phyloP scores from a whole-genome alignment of 1,140 invertebrate species.

The Meloidogyne floridensis region DNA sequence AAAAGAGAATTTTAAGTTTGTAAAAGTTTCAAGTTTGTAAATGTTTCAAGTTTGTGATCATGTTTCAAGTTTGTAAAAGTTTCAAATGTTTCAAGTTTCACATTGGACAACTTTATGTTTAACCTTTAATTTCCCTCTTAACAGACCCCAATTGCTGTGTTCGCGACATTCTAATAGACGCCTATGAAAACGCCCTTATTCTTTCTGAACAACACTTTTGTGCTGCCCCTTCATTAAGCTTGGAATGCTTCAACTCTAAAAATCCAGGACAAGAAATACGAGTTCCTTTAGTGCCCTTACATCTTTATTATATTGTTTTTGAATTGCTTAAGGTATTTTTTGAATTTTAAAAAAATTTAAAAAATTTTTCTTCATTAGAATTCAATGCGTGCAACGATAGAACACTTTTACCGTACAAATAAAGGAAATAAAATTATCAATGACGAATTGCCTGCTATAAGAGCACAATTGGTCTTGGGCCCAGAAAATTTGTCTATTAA shows the following conservation, averaged over 20 bases:
- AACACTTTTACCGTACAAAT: conserved; percentile 69
- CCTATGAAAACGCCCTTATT: conserved; percentile 93
- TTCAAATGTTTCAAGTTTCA: too few relatives aligned
- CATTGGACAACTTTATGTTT: too few relatives aligned
- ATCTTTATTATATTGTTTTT: conserved; percentile 97
- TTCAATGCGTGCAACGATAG: conserved; percentile 85
- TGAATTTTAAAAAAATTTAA: not conserved
- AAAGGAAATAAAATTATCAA: not conserved
- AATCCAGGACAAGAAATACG: conserved; percentile 69
- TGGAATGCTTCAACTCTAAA: conserved; percentile 70
- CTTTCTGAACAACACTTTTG: conserved; percentile 97
- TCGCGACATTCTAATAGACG: conserved; percentile 78
- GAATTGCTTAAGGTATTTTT: conserved; percentile 83
- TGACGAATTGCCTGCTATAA: conserved; percentile 79
- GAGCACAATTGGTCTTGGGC: conserved; percentile 82
- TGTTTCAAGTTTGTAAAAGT: too few relatives aligned
- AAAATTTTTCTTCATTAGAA: conserved; percentile 71
- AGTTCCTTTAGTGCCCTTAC: conserved; percentile 95
- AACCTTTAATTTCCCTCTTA: too few relatives aligned
- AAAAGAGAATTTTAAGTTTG: too few relatives aligned
- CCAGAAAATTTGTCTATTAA: conserved; percentile 94
- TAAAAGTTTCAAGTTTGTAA: not conserved
- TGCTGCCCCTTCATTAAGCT: conserved; percentile 80
- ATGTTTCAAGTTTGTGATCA: not conserved
- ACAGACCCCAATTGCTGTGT: conserved; percentile 80